Conservation (phyloP, 2,113 vertebrate species). For the Plecturocebus donacophilus region DNA sequence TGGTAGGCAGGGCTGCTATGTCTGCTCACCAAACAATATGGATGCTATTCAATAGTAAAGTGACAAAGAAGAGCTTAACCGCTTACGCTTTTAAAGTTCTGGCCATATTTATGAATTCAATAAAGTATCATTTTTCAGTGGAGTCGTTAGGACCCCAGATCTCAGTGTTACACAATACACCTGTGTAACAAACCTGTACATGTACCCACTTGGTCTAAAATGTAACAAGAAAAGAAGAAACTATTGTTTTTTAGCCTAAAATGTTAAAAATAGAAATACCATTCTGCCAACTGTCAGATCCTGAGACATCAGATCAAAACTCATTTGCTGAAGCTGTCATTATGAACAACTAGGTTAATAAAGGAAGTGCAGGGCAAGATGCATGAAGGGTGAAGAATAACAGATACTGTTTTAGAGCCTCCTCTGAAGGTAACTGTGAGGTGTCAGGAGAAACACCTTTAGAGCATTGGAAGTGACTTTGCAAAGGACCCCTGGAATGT, state of each 20-base stretch:
- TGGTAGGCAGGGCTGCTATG: fast-evolving
- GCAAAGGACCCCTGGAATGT: fast-evolving
- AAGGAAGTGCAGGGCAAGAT: neutral
- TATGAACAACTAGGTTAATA: fast-evolving
- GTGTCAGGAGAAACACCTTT: fast-evolving
- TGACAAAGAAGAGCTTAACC: too few species aligned
- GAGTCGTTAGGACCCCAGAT: too few species aligned
- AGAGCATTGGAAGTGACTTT: fast-evolving
- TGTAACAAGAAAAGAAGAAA: too few species aligned
- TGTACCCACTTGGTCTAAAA: too few species aligned
- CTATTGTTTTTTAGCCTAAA: too few species aligned
- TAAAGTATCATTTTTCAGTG: neutral
- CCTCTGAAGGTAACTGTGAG: fast-evolving
- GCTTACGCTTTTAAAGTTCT: neutral
- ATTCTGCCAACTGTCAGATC: fast-evolving
- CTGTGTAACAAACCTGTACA: too few species aligned
- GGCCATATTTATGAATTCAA: fast-evolving
- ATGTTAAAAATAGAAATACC: fast-evolving
- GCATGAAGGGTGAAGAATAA: fast-evolving
- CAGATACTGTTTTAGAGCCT: fast-evolving
- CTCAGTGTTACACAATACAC: too few species aligned
- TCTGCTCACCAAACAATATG: neutral
- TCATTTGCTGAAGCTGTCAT: fast-evolving
- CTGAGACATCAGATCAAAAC: too few species aligned
- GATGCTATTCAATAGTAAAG: fast-evolving